Evolutionary conservation across 2,888 invertebrate species (phyloP), one percentile per base, ranked within the genome.

Genomic region (Tetrapedia diversipes): DNA sequence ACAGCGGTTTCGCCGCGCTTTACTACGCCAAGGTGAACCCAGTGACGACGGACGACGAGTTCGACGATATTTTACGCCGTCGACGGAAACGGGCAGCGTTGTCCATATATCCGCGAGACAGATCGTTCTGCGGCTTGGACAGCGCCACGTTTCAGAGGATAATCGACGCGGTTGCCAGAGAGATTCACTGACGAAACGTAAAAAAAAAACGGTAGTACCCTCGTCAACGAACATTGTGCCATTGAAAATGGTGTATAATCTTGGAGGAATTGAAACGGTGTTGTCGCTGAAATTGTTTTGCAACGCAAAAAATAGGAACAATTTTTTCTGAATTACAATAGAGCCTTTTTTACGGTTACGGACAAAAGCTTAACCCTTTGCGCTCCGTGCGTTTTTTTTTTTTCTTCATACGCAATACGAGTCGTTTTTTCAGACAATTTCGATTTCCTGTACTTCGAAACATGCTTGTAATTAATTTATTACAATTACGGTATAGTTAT

Each of bases 11-110:
- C 86, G 97, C 97, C 1, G 97, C 97, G 68, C 95, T 97, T 88
- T 97, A 97, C 92, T 97, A 96, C 92, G 96, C 97, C 64, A 97
- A 97, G 92, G 96, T 97, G 90, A 97, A 97, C 92, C 96, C 96
- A 57, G 94, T 96, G 75, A 93, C 95, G n/a, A 95, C 95, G 67
- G 96, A 96, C 91, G 94, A 95, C 86, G 95, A 96, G 89, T 95
- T 95, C 72, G 95, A 95, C 89, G 96, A 96, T 89, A 94, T 96
- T 89, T 93, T 96, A 67, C 95, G 95, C 84, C 93, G 96, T 81
- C 85, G 90, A 56, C 67, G 81, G n/a, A 81, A 34, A 54, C 70
- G 79, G 43, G 39, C 59, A 19, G 67, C 71, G 43, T 34, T 65
- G 37, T 71, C 79, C 19, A 43, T 66, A 1, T 39, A 24, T 0